Conservation (phyloP, 2,113 vertebrate genomes). For the Ammospiza caudacuta region DNA sequence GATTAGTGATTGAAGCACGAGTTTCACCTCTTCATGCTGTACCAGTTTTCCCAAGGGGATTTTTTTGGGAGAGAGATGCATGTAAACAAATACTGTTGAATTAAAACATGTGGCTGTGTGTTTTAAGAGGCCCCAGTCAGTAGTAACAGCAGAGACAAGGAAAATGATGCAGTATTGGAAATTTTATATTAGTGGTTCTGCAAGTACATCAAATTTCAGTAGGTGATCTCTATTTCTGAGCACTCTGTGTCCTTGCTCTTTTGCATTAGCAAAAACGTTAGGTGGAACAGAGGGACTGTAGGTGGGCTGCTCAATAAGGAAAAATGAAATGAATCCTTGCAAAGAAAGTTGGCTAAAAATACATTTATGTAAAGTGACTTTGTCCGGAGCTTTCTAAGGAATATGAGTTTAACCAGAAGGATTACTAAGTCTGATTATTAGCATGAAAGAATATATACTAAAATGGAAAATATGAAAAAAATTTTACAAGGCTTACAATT, state of each 20-base stretch:
- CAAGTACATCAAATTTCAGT: not conserved
- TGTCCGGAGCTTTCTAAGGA: not conserved
- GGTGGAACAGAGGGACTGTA: not conserved
- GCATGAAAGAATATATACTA: not conserved
- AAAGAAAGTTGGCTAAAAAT: not conserved
- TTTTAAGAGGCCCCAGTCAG: not conserved
- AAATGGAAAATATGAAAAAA: not conserved
- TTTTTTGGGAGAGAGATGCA: not conserved
- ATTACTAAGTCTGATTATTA: not conserved
- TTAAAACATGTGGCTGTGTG: not conserved
- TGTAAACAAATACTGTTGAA: slow-evolving; percentile 11
- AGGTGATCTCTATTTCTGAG: not conserved
- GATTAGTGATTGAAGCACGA: slow-evolving; percentile 14
- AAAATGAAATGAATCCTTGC: not conserved
- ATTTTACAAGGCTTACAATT: not conserved
- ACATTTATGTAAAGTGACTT: not conserved
- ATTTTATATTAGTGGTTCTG: not conserved
- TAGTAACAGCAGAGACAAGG: not conserved
- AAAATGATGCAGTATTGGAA: not conserved
- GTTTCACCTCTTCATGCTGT: not conserved
- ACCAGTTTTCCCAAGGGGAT: not conserved
- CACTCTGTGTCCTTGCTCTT: not conserved
- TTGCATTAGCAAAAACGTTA: not conserved
- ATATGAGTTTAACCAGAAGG: not conserved
- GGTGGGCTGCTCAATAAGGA: not conserved